Evolutionary conservation across 2,888 invertebrate genomes (phyloP).

Genomic region (Oeneis ivallda): DNA sequence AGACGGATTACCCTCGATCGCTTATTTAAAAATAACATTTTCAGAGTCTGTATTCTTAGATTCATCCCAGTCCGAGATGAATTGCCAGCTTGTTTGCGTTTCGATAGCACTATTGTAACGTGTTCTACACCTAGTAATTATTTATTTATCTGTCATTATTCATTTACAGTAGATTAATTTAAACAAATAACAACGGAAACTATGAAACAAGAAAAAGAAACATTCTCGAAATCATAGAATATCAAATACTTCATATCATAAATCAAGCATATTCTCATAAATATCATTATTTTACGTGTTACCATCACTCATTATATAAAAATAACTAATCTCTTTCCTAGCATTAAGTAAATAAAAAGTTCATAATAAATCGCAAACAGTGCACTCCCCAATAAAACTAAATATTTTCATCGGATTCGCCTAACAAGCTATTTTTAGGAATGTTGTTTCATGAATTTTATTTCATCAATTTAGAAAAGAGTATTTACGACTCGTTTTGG

Average conservation of each 20-base stretch:
- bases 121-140: conserved; percentile 44
- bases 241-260: conserved; percentile 58
- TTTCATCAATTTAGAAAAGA: conserved; percentile 52
- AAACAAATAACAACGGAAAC: conserved; percentile 77
- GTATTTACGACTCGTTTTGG: conserved; percentile 51
- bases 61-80: conserved; percentile 24
- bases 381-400: conserved; percentile 50
- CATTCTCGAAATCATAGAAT: conserved; percentile 73
- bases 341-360: conserved; percentile 73
- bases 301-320: conserved; percentile 78
- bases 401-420: conserved; percentile 32
- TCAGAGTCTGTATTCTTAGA: conserved; percentile 27
- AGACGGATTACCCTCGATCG: conserved; percentile 69
- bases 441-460: conserved; percentile 32
- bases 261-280: conserved; percentile 73
- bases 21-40: conserved; percentile 48
- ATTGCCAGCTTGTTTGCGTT: conserved; percentile 43
- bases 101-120: conserved; percentile 31
- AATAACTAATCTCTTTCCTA: conserved; percentile 78
- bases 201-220: conserved; percentile 73
- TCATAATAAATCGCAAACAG: conserved; percentile 71
- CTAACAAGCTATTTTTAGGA: conserved; percentile 25
- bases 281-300: conserved; percentile 74
- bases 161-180: conserved; percentile 39
- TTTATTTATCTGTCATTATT: conserved; percentile 27